These are phyloP conservation scores for Sebastes hubbsi DNA, from an alignment of 2,797 vertebrate genomes.

Conservation along the genomic window DNA sequence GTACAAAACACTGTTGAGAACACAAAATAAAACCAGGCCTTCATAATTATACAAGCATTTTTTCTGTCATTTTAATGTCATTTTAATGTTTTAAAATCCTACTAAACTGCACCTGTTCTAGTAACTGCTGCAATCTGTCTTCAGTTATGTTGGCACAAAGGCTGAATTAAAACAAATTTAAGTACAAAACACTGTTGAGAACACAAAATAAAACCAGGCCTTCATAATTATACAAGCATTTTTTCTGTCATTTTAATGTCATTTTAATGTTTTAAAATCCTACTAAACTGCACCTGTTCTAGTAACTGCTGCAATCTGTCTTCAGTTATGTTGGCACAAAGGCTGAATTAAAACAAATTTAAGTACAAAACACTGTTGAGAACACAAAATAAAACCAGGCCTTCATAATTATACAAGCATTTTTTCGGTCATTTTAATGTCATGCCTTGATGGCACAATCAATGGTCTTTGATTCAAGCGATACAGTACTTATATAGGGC, in stretches of 20 bases:
- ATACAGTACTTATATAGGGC: neutral
- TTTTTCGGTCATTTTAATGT: neutral
- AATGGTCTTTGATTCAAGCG: neutral
- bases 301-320: conserved; percentile 7
- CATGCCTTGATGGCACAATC: neutral
- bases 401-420: neutral
- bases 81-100: too few species aligned
- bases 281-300: conserved; percentile 17
- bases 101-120: conserved; percentile 18
- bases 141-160: neutral
- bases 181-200: conserved; percentile 12
- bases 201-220: neutral
- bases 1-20: conserved; percentile 9
- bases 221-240: neutral
- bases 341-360: neutral
- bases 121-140: conserved; percentile 8
- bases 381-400: neutral
- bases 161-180: neutral
- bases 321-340: neutral
- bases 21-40: neutral
- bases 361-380: conserved; percentile 12
- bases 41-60: neutral
- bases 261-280: neutral
- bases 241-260: neutral
- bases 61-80: neutral